Conservation (phyloP, 2,888 invertebrate species). For the Archips crataeganus region DNA sequence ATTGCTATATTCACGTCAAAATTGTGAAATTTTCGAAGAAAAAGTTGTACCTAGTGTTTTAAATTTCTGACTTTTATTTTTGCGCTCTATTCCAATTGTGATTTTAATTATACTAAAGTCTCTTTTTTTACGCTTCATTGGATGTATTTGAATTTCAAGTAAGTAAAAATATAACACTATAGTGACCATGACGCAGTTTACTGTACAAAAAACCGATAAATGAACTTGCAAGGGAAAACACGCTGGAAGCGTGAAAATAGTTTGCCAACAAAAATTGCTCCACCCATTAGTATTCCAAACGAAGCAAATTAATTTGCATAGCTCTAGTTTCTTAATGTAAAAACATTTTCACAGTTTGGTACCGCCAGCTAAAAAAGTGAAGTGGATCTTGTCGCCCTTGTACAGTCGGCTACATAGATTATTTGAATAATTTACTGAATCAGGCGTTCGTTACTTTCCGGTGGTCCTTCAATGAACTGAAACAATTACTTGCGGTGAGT, state of each 20-base stretch:
- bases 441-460: too few species aligned
- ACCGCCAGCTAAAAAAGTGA: not conserved
- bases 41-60: too few species aligned
- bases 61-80: not conserved
- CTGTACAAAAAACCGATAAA: not conserved
- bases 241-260: slow-evolving; percentile 14
- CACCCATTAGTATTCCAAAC: slow-evolving; percentile 29
- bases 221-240: not conserved
- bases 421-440: too few species aligned
- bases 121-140: not conserved
- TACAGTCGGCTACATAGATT: too few species aligned
- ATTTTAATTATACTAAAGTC: not conserved
- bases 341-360: not conserved
- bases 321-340: not conserved
- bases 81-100: not conserved
- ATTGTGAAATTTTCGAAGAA: too few species aligned
- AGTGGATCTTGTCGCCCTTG: too few species aligned
- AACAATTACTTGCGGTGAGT: too few species aligned
- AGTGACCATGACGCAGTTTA: not conserved
- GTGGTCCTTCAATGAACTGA: too few species aligned
- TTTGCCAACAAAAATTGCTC: slow-evolving; percentile 24
- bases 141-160: not conserved
- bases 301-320: slow-evolving; percentile 27
- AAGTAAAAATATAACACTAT: not conserved
- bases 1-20: too few species aligned